Base-by-base conservation (phyloP, 2,113 vertebrate genomes). In the Megaleporinus macrocephalus region DNA sequence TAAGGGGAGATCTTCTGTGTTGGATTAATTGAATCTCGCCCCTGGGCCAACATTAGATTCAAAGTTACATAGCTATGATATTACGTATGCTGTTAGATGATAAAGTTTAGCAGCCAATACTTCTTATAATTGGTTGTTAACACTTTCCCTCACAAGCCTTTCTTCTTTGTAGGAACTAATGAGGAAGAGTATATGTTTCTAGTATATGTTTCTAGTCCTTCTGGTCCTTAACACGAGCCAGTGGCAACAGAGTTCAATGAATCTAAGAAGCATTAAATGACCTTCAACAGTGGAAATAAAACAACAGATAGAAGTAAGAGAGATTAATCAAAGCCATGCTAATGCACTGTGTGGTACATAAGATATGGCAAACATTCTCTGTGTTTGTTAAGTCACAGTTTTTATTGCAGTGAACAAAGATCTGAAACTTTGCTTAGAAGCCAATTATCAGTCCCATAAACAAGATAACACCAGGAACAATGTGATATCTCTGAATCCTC, bases 251-350 rank as follows among this genome's bases (percentile, higher is more conserved):
- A 75, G 62, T 75, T 76, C 49, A 41, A 20, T 51, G 51, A 36
- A 69, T 77, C 74, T 71, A 71, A 71, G 81, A 63, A 24, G 9
- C 53, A 77, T 76, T 53, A 18, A 77, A 83, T 83, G 74, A 83
- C 66, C 74, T 83, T 77, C 74, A 76, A n/a, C 33, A 69, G 18
- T 68, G 65, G 65, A 68, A 33, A 20, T 68, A 22, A 68, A 20
- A 44, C 33, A 44, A 62, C 71, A 66, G 72, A 75, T 72, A 65
- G 47, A 75, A 75, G 22, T 20, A 68, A 75, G 61, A 51, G 44
- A 75, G 72, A 75, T 16, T 27, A 81, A 75, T 81, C 79, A 81
- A 81, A 81, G 79, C 79, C 72, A 75, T 81, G 79, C 79, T 81
- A 68, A 81, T 81, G 29, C 13, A 15, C 26, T 68, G 66, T 68